Evolutionary conservation across 2,888 invertebrate species (phyloP).

Genomic region (Spilarctia lutea): DNA sequence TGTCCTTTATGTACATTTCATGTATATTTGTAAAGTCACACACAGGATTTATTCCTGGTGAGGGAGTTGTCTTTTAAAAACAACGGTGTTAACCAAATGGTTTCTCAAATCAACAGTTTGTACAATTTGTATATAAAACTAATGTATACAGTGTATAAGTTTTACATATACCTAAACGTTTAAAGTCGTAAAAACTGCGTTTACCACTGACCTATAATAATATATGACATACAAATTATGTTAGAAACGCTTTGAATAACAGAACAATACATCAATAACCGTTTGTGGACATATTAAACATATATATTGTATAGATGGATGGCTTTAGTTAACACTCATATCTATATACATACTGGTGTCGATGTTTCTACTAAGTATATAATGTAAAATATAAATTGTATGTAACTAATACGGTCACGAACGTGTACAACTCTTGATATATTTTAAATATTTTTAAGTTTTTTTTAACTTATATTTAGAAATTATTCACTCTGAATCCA

Average conservation of each 20-base stretch:
- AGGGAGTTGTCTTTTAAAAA: too few species aligned
- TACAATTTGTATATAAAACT: not conserved
- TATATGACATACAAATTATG: not conserved
- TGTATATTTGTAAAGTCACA: too few species aligned
- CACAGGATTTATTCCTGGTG: too few species aligned
- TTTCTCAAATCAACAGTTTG: not conserved
- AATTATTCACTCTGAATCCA: not conserved
- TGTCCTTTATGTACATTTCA: too few species aligned
- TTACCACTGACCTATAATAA: not conserved
- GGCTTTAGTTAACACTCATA: not conserved
- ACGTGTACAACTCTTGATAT: slow-evolving; percentile 4
- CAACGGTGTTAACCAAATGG: too few species aligned
- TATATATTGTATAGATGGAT: not conserved
- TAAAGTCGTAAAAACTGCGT: not conserved
- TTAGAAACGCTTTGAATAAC: not conserved
- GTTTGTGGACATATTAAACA: not conserved
- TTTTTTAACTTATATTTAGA: not conserved
- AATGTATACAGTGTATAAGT: not conserved
- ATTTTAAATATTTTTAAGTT: too few species aligned
- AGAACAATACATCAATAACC: not conserved
- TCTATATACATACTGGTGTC: not conserved
- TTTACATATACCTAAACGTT: not conserved
- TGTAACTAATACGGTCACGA: slow-evolving; percentile 18
- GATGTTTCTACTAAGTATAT: slow-evolving; percentile 30
- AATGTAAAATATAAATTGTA: slow-evolving; percentile 29